Percentiles rank a stretch among this genome's conserved stretches.
phyloP scores from a whole-genome alignment of 2,888 invertebrate species.

The Siphlonurus alternatus region DNA sequence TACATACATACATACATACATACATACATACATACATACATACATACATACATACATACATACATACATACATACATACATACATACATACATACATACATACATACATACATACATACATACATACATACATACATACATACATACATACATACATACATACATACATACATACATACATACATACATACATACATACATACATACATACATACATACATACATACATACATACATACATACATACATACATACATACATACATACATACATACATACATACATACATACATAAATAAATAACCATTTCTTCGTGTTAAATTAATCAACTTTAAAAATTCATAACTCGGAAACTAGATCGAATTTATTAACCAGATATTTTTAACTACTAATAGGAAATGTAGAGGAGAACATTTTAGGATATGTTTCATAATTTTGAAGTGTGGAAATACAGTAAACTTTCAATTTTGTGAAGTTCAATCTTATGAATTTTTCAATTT shows the following conservation, averaged over 20 bases:
- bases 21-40: background rate
- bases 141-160: background rate
- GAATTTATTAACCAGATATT: too few species aligned
- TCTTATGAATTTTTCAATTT: too few species aligned
- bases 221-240: background rate
- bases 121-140: background rate
- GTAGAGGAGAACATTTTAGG: too few species aligned
- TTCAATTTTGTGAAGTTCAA: too few species aligned
- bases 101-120: background rate
- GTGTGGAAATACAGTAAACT: too few species aligned
- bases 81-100: background rate
- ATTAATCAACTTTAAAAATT: too few species aligned
- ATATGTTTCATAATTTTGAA: too few species aligned
- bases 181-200: background rate
- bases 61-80: background rate
- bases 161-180: background rate
- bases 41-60: background rate
- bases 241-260: background rate
- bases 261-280: background rate
- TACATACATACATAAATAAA: constrained; percentile 1
- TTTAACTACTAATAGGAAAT: too few species aligned
- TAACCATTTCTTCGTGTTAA: too few species aligned
- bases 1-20: background rate
- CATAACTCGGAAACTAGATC: too few species aligned
- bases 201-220: background rate